A percentile compares a stretch with the other conserved stretches of the same genome.
Evolutionary conservation across 2,888 invertebrate species (phyloP).

Genomic region (Eledone cirrhosa): DNA sequence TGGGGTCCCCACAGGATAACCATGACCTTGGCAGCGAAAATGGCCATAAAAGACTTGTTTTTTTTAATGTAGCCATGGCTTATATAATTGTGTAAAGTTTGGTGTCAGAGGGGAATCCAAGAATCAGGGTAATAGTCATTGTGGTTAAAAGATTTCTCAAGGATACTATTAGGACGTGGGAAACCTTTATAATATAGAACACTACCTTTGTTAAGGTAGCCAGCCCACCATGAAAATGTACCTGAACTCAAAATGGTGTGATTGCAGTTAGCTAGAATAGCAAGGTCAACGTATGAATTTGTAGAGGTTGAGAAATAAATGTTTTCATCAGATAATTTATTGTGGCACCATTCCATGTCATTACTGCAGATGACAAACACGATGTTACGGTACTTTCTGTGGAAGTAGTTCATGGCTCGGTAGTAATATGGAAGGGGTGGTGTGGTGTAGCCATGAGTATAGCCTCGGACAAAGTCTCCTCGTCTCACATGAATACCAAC

Average conservation of each 20-base stretch:
- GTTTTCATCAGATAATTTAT: conserved; percentile 47
- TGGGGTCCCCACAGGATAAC: no score
- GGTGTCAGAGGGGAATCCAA: conserved; percentile 57
- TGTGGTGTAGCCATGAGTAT: conserved; percentile 60
- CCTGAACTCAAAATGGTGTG: conserved; percentile 64
- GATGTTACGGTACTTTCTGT: conserved; percentile 48
- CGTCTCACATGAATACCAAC: conserved; percentile 65
- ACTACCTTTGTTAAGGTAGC: conserved; percentile 61
- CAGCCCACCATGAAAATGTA: conserved; percentile 68
- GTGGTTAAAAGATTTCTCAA: conserved; percentile 59
- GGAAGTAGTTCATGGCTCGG: conserved; percentile 57
- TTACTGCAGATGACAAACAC: conserved; percentile 65
- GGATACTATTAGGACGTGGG: conserved; percentile 57
- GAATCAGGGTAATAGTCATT: conserved; percentile 63
- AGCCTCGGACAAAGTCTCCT: conserved; percentile 63
- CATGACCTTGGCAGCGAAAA: no score
- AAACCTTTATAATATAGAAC: conserved; percentile 63
- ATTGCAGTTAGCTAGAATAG: conserved; percentile 60
- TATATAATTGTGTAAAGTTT: no score
- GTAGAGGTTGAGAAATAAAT: conserved; percentile 44
- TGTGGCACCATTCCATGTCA: conserved; percentile 60
- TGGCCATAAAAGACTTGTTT: no score
- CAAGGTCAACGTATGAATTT: conserved; percentile 62
- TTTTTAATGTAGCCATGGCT: no score
- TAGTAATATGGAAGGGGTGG: conserved; percentile 61